These are phyloP conservation scores for Nemapogon koenigi DNA, from an alignment of 2,888 invertebrate genomes.

Conservation along the genomic window DNA sequence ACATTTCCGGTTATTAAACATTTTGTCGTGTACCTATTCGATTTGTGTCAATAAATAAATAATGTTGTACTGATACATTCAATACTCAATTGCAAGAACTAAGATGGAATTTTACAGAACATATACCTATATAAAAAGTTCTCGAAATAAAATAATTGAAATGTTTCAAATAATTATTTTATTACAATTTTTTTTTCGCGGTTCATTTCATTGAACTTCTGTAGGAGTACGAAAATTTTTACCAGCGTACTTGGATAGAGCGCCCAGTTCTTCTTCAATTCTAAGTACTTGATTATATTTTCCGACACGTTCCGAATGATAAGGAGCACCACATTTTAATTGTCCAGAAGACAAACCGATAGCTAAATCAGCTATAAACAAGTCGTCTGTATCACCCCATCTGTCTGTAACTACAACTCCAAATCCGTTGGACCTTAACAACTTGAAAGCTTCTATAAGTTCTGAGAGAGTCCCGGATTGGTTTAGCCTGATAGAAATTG, in stretches of 20 bases:
- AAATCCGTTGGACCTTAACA: constrained; percentile 96
- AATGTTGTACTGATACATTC: too few species aligned
- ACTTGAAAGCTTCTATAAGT: constrained; percentile 90
- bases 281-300: constrained; percentile 98
- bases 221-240: constrained; percentile 84
- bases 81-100: too few species aligned
- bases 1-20: constrained; percentile 41
- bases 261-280: constrained; percentile 96
- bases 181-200: background rate
- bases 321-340: constrained; percentile 97
- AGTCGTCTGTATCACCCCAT: constrained; percentile 98
- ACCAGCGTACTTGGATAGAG: constrained; percentile 90
- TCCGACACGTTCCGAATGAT: constrained; percentile 92
- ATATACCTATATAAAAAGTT: too few species aligned
- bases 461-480: constrained; percentile 98
- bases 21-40: constrained; percentile 21
- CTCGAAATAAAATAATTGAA: constrained; percentile 1
- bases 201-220: background rate
- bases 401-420: constrained; percentile 63
- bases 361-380: constrained; percentile 96
- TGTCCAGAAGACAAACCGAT: constrained; percentile 98
- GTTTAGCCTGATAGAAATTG: constrained; percentile 91
- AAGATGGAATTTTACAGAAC: too few species aligned
- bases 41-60: constrained; percentile 12
- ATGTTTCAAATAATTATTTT: background rate